phyloP scores from a whole-genome alignment of 2,888 invertebrate species.

The Paralinhomoeus sp. region DNA sequence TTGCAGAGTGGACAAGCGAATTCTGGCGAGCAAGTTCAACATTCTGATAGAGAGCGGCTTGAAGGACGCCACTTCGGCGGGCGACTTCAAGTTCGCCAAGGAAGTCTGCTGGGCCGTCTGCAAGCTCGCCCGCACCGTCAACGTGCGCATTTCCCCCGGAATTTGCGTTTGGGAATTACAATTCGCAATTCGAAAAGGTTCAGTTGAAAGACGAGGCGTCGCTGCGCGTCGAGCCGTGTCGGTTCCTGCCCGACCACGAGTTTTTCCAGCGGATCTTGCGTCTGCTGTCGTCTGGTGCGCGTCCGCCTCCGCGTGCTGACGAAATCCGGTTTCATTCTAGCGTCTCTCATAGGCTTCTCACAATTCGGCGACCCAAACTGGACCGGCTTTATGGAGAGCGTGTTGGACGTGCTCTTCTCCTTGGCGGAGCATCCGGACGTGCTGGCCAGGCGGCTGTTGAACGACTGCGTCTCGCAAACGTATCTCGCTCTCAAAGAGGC shows the following conservation, averaged over 20 bases:
- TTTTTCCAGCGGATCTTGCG: slow-evolving; percentile 35
- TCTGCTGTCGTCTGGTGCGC: slow-evolving; percentile 31
- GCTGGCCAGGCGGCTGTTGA: slow-evolving; percentile 12
- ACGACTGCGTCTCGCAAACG: too few species aligned
- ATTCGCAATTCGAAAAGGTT: too few species aligned
- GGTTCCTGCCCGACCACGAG: slow-evolving; percentile 33
- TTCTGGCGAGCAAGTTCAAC: neutral
- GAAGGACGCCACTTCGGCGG: too few species aligned
- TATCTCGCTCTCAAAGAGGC: too few species aligned
- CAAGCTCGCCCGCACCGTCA: too few species aligned
- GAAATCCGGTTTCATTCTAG: too few species aligned
- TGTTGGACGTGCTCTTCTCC: slow-evolving; percentile 38
- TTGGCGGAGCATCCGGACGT: slow-evolving; percentile 39
- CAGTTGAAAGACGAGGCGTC: slow-evolving; percentile 19
- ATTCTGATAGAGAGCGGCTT: too few species aligned
- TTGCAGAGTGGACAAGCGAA: slow-evolving; percentile 17
- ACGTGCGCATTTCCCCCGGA: too few species aligned
- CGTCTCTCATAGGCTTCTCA: slow-evolving; percentile 20
- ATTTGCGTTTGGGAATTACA: too few species aligned
- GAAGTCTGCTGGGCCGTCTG: too few species aligned
- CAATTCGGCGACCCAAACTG: slow-evolving; percentile 33
- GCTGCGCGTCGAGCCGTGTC: slow-evolving; percentile 20
- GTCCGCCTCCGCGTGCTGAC: too few species aligned
- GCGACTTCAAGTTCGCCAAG: too few species aligned
- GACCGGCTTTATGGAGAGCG: slow-evolving; percentile 37